Conservation (phyloP, 1,140 invertebrate species). For the Phymastichus coffea region DNA sequence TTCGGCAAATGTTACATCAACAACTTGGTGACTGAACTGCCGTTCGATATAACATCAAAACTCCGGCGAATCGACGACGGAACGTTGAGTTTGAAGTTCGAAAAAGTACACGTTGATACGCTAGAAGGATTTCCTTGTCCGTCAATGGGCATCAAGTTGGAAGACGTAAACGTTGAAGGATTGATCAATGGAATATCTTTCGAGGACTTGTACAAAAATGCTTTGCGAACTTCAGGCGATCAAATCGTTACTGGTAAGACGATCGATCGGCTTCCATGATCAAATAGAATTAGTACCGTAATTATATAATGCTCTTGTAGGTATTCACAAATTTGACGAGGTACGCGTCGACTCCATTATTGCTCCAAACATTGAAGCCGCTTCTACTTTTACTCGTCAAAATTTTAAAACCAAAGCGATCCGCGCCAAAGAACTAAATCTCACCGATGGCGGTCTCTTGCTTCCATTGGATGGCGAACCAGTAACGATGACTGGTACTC, state of each 20-base stretch:
- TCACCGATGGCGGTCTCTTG: constrained; percentile 28
- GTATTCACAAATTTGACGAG: constrained; percentile 22
- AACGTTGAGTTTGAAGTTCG: constrained; percentile 10
- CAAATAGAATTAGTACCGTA: not conserved
- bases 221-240: constrained; percentile 37
- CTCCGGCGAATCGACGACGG: not conserved
- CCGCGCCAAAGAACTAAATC: constrained; percentile 29
- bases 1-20: constrained; percentile 30
- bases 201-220: constrained; percentile 30
- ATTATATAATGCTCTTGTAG: too few species aligned
- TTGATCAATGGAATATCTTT: constrained; percentile 38
- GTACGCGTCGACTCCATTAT: constrained; percentile 22
- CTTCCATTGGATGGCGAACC: constrained; percentile 33
- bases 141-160: constrained; percentile 30
- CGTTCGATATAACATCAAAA: not conserved
- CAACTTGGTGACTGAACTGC: constrained; percentile 5
- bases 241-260: constrained; percentile 39
- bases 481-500: constrained; percentile 27
- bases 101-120: constrained; percentile 25
- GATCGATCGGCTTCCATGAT: too few species aligned
- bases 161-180: constrained; percentile 32
- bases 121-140: constrained; percentile 38
- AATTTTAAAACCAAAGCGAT: constrained; percentile 16
- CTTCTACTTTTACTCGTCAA: constrained; percentile 19
- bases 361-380: constrained; percentile 26